These are phyloP conservation scores for Sphaeramia orbicularis DNA, from an alignment of 2,797 vertebrate species.

Conservation along the genomic window DNA sequence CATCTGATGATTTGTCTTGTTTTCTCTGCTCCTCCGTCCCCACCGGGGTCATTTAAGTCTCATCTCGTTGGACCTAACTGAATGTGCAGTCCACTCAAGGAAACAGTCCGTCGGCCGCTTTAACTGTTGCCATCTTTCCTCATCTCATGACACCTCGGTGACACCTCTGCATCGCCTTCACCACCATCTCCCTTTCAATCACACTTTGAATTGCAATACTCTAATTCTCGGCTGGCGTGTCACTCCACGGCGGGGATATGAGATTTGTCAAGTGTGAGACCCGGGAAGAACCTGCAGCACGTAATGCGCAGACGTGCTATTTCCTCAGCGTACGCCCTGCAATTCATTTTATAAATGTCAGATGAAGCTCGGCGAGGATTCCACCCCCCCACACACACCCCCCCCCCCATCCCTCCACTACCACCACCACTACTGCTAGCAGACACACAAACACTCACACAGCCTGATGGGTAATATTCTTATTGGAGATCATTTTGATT, in stretches of 20 bases:
- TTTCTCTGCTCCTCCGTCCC: constrained; percentile 17
- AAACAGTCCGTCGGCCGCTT: constrained; percentile 37
- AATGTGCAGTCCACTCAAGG: constrained; percentile 50
- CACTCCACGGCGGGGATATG: constrained; percentile 23
- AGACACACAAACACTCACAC: not conserved
- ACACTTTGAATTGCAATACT: constrained; percentile 47
- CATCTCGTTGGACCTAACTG: constrained; percentile 34
- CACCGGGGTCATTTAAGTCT: constrained; percentile 48
- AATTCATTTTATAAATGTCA: constrained; percentile 84
- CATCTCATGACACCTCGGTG: constrained; percentile 47
- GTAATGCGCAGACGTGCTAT: constrained; percentile 36
- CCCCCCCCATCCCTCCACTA: constrained; percentile 8
- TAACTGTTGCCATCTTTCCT: constrained; percentile 60
- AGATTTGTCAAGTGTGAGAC: constrained; percentile 60
- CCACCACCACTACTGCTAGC: constrained; percentile 8
- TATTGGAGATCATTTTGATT: constrained; percentile 84
- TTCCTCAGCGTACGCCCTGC: constrained; percentile 55
- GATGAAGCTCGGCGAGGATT: constrained; percentile 61
- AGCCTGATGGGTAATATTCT: constrained; percentile 77
- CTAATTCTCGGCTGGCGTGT: constrained; percentile 48
- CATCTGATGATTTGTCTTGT: constrained; percentile 36
- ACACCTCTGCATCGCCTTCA: constrained; percentile 27
- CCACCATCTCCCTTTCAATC: constrained; percentile 59
- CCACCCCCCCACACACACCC: constrained; percentile 17
- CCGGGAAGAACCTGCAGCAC: constrained; percentile 32